These are phyloP conservation scores for Colletes collaris DNA, from an alignment of 2,888 invertebrate species.

Conservation along the genomic window DNA sequence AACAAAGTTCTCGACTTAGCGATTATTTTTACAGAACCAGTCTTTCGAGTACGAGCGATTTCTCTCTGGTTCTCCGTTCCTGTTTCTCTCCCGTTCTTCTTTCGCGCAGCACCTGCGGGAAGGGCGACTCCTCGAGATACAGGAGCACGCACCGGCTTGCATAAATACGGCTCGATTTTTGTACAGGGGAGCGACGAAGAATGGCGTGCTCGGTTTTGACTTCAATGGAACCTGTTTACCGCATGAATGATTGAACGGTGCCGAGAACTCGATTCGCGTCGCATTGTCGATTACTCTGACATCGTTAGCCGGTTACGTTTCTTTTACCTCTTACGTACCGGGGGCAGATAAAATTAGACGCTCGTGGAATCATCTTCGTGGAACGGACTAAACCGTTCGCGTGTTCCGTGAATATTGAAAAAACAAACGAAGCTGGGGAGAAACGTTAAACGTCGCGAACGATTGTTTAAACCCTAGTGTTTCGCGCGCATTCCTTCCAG, in stretches of 20 bases:
- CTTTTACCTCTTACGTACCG: conserved; percentile 32
- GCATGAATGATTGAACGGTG: conserved; percentile 66
- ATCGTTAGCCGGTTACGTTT: conserved; percentile 33
- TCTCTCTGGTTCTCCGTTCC: conserved; percentile 2
- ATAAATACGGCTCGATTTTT: conserved; percentile 55
- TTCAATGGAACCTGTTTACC: conserved; percentile 66
- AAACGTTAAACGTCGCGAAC: too few species aligned
- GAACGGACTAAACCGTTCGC: conserved; percentile 12
- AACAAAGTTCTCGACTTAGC: conserved; percentile 7
- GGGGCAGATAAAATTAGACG: conserved; percentile 58
- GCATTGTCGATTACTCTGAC: conserved; percentile 58
- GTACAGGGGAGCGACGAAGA: conserved; percentile 35
- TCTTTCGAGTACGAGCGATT: conserved; percentile 2
- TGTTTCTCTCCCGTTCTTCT: conserved; percentile 6
- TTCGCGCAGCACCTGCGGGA: conserved; percentile 52
- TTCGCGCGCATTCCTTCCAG: too few species aligned
- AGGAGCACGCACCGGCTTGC: conserved; percentile 44
- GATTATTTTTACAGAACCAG: conserved; percentile 27
- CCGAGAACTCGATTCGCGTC: conserved; percentile 56
- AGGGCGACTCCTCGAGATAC: conserved; percentile 36
- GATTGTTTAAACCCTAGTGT: too few species aligned
- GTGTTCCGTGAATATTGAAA: neutral
- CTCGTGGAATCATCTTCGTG: conserved; percentile 36
- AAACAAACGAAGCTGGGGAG: neutral
- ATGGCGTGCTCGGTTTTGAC: conserved; percentile 49